Conservation (phyloP, 2,797 vertebrate genomes). For the Xiphophorus birchmanni region DNA sequence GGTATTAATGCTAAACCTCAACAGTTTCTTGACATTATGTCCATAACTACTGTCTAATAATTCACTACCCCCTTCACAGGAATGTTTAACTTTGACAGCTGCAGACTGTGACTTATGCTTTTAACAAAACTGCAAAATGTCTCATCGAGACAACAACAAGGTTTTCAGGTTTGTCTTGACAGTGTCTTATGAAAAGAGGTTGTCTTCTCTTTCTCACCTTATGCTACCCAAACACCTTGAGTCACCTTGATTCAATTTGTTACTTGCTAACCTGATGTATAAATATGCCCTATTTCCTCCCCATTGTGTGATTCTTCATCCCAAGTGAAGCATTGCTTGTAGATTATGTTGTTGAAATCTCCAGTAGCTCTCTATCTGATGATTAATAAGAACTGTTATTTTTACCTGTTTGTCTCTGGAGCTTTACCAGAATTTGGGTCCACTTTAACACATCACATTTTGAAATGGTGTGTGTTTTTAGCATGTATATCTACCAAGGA, state of each 20-base stretch:
- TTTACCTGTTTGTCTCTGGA: not conserved
- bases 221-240: not conserved
- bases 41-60: not conserved
- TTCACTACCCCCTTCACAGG: not conserved
- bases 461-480: not conserved
- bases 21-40: not conserved
- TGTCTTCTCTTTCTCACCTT: not conserved
- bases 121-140: not conserved
- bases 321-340: conserved; percentile 1
- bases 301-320: not conserved
- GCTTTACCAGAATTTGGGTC: not conserved
- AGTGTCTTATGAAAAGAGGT: not conserved
- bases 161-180: not conserved
- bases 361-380: not conserved
- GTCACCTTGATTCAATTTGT: not conserved
- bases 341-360: conserved; percentile 6
- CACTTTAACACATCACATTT: not conserved
- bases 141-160: not conserved
- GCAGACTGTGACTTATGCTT: not conserved
- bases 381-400: conserved; percentile 1
- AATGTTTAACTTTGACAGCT: not conserved
- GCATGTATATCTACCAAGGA: conserved; percentile 11
- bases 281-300: not conserved
- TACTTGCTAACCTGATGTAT: not conserved
- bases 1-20: not conserved